Base-by-base conservation (phyloP, 2,888 invertebrate species). In the Zaprionus bogoriensis region DNA sequence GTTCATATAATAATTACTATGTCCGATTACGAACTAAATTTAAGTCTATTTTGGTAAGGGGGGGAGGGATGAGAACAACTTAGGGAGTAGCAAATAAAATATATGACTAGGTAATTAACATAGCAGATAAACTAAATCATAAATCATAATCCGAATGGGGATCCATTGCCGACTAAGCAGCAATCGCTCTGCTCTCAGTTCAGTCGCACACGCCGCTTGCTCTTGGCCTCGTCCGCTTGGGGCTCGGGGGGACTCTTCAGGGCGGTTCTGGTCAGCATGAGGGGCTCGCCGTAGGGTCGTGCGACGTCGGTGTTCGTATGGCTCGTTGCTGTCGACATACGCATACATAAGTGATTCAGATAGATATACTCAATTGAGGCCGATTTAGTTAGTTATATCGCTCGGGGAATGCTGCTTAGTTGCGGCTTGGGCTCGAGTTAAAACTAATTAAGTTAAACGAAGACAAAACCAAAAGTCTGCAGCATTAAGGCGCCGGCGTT, bases 201-300 rank as follows among this genome's bases (percentile, higher is more conserved):
- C 36, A 79, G 66, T 51, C 82, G 80, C 25, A 75, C 66, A 46
- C 77, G 63, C 19, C 68, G 66, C 10, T 71, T 77, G 57, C 39
- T 70, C 48, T 67, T 77, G 50, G 68, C 42, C 66, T 68, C 79
- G n/a, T 76, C 32, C 3, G 14, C 66, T 30, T 45, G 63, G 48
- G 65, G 60, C 48, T 70, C 75, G 17, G 68, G 55, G 17, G 68
- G 55, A 44, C 51, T 65, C 64, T 75, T 83, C 30, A 67, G 44
- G 30, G 74, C 67, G 52, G 59, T 86, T 57, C 81, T 87, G 51
- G 78, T 75, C 62, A 94, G 92, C 92, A 95, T 94, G 91, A 96
- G 92, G 66, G 96, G 96, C 90, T 96, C 95, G 89, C 96, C 96
- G 89, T 95, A 95, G 68, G 95, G 94, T 91, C 95, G 93, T 80